Evolutionary conservation across 2,113 vertebrate species (phyloP), one percentile per base, ranked within the genome.

Genomic region (Mastomys natalensis): DNA sequence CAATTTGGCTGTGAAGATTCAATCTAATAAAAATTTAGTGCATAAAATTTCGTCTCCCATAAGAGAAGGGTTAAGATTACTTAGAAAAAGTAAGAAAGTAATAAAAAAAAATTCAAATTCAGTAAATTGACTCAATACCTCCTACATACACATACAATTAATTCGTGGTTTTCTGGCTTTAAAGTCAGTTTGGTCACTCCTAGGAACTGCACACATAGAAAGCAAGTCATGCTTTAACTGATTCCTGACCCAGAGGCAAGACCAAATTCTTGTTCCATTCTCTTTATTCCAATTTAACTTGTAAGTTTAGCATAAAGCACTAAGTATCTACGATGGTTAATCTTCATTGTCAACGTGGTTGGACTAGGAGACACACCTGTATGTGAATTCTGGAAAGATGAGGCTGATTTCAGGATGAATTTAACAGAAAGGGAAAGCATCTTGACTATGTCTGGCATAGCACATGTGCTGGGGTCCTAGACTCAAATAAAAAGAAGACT

Each of bases 181-280:
- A 77, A 97, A 97, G 94, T 64, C 80, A 72, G 78, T 92, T 55
- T 85, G 93, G 78, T 85, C 72, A 88, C 87, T 84, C 51, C 19
- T 45, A 60, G 60, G 73, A 74, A 87, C 3, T 53, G n/a, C 37
- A 58, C 13, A 43, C 22, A 45, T 13, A 31, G 73, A 51, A 93
- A 91, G 68, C 45, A 77, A 60, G 31, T 19, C 55, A 37, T 55
- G 21, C 62, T 95, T 90, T 53, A 73, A 43, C 68, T 86, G 53
- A 76, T 68, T 96, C 73, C 51, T 70, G 48, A 95, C 40, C n/a
- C 64, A 74, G 91, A 89, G 21, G 89, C 12, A 77, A 90, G 66
- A 34, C 29, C 45, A 1, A 48, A 40, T 55, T 55, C 73, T 96
- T 58, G 22, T 17, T 73, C 31, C 6, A 19, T 45, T 12, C 7